Evolutionary conservation across 2,113 vertebrate genomes (phyloP), one percentile per base, ranked within the genome.

Genomic region (Clarias macrocephalus): DNA sequence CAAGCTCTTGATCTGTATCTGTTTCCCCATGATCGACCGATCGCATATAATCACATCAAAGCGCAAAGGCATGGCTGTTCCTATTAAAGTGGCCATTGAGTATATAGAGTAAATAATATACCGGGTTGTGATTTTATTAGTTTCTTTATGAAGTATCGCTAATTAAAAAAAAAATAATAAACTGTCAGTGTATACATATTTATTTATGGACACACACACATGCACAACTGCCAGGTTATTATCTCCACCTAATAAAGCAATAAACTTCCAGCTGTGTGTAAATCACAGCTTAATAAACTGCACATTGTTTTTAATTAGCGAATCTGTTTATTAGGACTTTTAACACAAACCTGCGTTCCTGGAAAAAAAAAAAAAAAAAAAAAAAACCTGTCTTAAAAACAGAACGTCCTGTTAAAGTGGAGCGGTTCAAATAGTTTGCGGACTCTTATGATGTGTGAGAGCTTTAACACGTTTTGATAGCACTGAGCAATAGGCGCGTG

Each of bases 401-500:
- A 33, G 21, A 85, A 82, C 81, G 54, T 70, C 65, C 80, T 88
- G 80, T 70, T 60, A 80, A 80, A 83, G 65, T 77, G 80, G 81
- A 59, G 70, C n/a, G 21, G 83, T 85, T 89, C 68, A 66, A 79
- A 37, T 52, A 66, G 57, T 81, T 86, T n/a, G 66, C 84, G 82
- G 72, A 42, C 30, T 12, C 28, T 82, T 57, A 70, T 86, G 87
- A 86, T 88, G 85, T 83, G 85, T 88, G 87, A 85, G 86, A 85
- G 87, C 37, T 86, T 79, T 86, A 88, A 88, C 59, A 37, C 42
- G 28, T 80, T 85, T 68, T 88, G 88, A 90, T 82, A 73, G 87
- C 87, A 21, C 77, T 57, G 87, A 90, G 87, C 77, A 82, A 88
- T 87, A 88, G 89, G 85, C 87, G 60, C 82, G 82, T 85, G 87